These are phyloP conservation scores for Zingel zingel DNA, from an alignment of 2,113 vertebrate genomes.

Conservation along the genomic window DNA sequence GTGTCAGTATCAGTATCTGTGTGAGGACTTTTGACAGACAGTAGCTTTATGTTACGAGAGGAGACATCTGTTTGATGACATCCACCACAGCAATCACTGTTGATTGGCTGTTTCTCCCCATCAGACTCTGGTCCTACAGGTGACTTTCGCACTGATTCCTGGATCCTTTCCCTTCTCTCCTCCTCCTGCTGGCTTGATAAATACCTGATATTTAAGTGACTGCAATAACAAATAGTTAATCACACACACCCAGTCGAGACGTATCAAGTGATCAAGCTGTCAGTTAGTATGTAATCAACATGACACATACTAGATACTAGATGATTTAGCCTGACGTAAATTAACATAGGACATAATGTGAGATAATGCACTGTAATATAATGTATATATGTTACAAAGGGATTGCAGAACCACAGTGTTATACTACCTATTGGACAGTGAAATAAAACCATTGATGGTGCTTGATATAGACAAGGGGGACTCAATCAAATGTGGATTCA, in stretches of 20 bases:
- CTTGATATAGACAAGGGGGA: neutral
- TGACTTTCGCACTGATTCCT: conserved; percentile 50
- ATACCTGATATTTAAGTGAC: neutral
- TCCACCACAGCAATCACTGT: conserved; percentile 21
- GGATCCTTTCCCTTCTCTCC: neutral
- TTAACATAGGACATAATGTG: neutral
- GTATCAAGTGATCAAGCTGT: conserved; percentile 13
- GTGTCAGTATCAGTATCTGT: too few relatives aligned
- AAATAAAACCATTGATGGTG: neutral
- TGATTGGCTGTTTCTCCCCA: conserved; percentile 30
- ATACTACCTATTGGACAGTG: too few relatives aligned
- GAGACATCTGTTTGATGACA: conserved; percentile 51
- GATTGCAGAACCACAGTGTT: neutral
- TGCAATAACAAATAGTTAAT: too few relatives aligned
- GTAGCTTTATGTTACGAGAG: neutral
- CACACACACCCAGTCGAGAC: conserved; percentile 21
- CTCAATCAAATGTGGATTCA: neutral
- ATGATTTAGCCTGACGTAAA: conserved; percentile 15
- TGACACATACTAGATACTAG: conserved; percentile 2
- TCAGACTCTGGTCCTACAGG: conserved; percentile 30
- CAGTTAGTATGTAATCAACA: conserved; percentile 30
- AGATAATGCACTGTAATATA: neutral
- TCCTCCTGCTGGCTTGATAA: neutral
- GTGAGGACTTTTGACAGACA: conserved; percentile 51
- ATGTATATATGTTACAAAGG: neutral